Base-by-base conservation (phyloP, 2,888 invertebrate genomes). In the Tortricodes alternella region DNA sequence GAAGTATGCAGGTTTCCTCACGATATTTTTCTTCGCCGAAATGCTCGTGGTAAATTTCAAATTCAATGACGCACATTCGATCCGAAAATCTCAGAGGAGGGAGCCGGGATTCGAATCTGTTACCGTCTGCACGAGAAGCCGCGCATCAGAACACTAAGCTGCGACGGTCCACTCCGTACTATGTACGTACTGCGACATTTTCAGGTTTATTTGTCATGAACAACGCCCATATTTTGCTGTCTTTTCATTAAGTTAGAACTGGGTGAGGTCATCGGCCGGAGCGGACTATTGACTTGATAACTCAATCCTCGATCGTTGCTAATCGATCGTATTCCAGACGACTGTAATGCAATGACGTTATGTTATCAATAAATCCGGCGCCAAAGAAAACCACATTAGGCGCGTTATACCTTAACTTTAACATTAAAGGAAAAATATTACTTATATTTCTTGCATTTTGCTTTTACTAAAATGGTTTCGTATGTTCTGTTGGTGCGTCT, bases 261-360 rank as follows among this genome's bases (percentile, higher is more conserved):
- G 39, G 13, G n/a, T n/a, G n/a, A 39, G 19, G 24, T 29, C 35
- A 32, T 39, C n/a, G 46, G n/a, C n/a, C 16, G 18, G 18, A 11
- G 29, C n/a, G 13, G 16, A 21, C 37, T 27, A 52, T 43, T 46
- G 46, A 19, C 32, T 37, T 35, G 24, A 29, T n/a, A 44, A 48
- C 37, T 16, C 48, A 18, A 48, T 15, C 48, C 37, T 34, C 13
- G 29, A 18, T 44, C 29, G 24, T 24, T 35, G 48, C 35, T 48
- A 37, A 48, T 48, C 37, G 48, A 48, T 48, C 48, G 24, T 8
- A 15, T 23, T 46, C 44, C 21, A 6, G 3, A 6, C 34, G 13
- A 34, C 34, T 34, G 34, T 15, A 34, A 13, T 13, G 34, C 34
- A 29, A n/a, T n/a, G n/a, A n/a, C n/a, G n/a, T n/a, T n/a, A 27